Conservation (phyloP, 2,797 vertebrate species). For the Uromys caudimaculatus region DNA sequence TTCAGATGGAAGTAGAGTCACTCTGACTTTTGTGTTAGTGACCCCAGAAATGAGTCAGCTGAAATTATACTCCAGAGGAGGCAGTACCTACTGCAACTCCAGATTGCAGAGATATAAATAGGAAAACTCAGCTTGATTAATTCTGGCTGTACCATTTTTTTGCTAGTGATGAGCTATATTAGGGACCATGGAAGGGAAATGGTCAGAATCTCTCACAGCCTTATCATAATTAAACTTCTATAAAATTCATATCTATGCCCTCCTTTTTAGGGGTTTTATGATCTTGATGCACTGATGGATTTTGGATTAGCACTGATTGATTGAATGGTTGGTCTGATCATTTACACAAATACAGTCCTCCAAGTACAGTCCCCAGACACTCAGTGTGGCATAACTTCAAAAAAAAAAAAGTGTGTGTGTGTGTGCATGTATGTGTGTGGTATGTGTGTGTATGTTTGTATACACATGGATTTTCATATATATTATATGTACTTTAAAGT, state of each 20-base stretch:
- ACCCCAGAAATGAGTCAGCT: constrained; percentile 76
- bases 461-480: not conserved
- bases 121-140: constrained; percentile 4
- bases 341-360: not conserved
- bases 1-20: not conserved
- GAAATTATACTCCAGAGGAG: constrained; percentile 48
- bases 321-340: not conserved
- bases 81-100: constrained; percentile 62
- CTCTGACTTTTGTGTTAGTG: constrained; percentile 74
- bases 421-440: not conserved
- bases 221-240: constrained; percentile 13
- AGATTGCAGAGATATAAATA: constrained; percentile 57
- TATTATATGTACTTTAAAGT: not conserved
- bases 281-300: not conserved
- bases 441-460: not conserved
- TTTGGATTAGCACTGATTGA: not conserved
- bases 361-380: not conserved
- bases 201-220: not conserved
- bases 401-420: too few species aligned
- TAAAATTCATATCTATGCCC: not conserved
- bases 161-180: not conserved
- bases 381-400: too few species aligned
- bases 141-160: constrained; percentile 1
- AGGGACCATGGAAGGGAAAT: not conserved
- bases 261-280: not conserved